phyloP scores from a whole-genome alignment of 1,140 invertebrate species.

The Trichonephila inaurata region DNA sequence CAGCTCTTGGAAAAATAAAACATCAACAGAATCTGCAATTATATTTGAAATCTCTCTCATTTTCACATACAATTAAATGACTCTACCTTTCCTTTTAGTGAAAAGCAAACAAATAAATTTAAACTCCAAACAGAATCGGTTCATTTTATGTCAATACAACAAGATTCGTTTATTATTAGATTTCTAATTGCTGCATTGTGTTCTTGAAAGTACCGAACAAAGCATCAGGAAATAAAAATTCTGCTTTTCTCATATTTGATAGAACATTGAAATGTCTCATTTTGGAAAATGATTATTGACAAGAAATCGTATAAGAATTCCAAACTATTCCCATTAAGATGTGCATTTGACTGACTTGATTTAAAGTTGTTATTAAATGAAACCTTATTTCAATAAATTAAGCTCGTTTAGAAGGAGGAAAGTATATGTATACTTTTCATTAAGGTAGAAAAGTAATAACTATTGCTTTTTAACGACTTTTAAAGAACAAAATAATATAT shows the following conservation, averaged over 20 bases:
- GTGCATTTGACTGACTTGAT: background rate
- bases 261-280: background rate
- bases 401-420: background rate
- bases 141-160: background rate
- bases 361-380: slow-evolving; percentile 45
- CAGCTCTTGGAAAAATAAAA: too few relatives aligned
- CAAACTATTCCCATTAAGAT: slow-evolving; percentile 34
- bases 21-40: background rate
- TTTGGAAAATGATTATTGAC: background rate
- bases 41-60: background rate
- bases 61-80: background rate
- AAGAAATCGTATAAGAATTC: background rate
- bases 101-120: background rate
- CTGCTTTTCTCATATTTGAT: background rate
- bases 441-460: background rate
- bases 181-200: slow-evolving; percentile 3
- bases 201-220: background rate
- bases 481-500: background rate
- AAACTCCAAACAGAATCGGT: background rate
- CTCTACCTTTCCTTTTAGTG: too few relatives aligned
- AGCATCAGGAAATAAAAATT: background rate
- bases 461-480: background rate
- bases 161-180: background rate
- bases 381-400: slow-evolving; percentile 39
- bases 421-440: too few relatives aligned